Conservation (phyloP, 2,113 vertebrate species). For the Oryctolagus cuniculus region DNA sequence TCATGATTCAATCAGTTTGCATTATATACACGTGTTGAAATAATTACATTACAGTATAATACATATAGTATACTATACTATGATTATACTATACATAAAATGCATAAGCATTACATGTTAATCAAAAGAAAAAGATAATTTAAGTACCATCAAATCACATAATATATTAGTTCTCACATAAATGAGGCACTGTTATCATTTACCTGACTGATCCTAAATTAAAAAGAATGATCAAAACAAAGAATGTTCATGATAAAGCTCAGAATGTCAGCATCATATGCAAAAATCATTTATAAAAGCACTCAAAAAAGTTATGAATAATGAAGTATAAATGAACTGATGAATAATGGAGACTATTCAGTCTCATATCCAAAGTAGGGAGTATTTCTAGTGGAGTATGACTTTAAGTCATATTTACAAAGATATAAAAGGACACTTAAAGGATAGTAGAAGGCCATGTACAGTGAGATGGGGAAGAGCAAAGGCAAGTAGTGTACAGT, state of each 20-base stretch:
- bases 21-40: too few relatives aligned
- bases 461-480: neutral
- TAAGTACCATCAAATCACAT: neutral
- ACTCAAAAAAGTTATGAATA: neutral
- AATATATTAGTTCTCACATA: neutral
- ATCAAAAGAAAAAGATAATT: neutral
- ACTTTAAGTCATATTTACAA: constrained; percentile 8
- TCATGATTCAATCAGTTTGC: too few relatives aligned
- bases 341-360: neutral
- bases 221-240: neutral
- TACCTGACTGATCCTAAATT: neutral
- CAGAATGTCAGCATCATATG: neutral
- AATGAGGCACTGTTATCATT: neutral
- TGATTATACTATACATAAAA: too few relatives aligned
- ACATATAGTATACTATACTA: too few relatives aligned
- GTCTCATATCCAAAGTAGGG: neutral
- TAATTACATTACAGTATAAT: too few relatives aligned
- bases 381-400: neutral
- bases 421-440: neutral
- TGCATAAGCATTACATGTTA: too few relatives aligned
- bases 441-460: neutral
- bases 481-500: neutral
- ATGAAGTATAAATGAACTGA: neutral
- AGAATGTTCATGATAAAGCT: neutral
- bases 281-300: neutral